These are phyloP conservation scores for Dioctria linearis DNA, from an alignment of 2,888 invertebrate species.

Conservation along the genomic window DNA sequence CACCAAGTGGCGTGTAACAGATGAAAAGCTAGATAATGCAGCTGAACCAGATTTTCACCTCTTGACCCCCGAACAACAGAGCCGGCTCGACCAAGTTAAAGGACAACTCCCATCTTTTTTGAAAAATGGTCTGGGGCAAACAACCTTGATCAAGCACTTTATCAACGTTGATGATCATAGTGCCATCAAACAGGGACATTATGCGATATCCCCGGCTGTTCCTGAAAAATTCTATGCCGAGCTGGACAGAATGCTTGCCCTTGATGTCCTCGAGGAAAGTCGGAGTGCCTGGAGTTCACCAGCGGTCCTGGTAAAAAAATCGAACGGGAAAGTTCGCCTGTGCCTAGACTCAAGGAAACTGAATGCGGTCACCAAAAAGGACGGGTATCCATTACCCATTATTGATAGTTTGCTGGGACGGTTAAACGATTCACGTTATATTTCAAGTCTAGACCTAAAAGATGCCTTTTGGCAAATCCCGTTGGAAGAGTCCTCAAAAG, in stretches of 20 bases:
- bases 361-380: conserved; percentile 62
- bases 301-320: conserved; percentile 61
- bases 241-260: conserved; percentile 63
- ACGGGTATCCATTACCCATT: conserved; percentile 61
- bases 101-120: no score
- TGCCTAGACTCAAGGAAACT: conserved; percentile 64
- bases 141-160: conserved; percentile 51
- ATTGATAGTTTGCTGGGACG: conserved; percentile 61
- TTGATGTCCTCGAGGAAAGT: conserved; percentile 63
- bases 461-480: conserved; percentile 60
- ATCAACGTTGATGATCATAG: conserved; percentile 58
- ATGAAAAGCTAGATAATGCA: no score
- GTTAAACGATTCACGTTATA: conserved; percentile 60
- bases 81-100: no score
- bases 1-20: no score
- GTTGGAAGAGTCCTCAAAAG: no score
- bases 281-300: conserved; percentile 63
- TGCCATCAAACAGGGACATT: conserved; percentile 58
- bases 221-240: conserved; percentile 60
- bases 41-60: no score
- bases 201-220: conserved; percentile 58
- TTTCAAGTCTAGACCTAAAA: conserved; percentile 62
- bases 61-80: no score
- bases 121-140: conserved; percentile 54
- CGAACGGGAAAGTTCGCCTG: conserved; percentile 60